phyloP scores from a whole-genome alignment of 2,797 vertebrate species.

The Parauchenoglanis ngamensis region DNA sequence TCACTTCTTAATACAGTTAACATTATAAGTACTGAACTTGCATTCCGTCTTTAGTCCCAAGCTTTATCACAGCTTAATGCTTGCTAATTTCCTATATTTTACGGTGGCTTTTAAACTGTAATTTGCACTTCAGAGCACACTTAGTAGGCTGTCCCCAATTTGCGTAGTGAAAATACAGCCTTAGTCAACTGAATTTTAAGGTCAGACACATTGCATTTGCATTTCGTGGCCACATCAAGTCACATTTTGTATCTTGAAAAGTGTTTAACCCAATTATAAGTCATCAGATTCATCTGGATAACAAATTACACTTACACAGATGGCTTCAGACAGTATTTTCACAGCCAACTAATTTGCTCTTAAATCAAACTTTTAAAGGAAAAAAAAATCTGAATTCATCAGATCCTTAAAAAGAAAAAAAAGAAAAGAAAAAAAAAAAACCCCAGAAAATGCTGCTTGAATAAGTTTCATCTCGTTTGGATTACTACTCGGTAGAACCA shows the following conservation, averaged over 20 bases:
- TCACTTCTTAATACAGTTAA: neutral
- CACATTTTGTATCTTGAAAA: neutral
- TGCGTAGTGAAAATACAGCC: neutral
- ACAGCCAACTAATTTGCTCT: neutral
- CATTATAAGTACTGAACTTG: neutral
- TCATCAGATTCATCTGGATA: neutral
- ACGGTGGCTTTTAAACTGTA: neutral
- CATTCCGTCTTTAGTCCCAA: neutral
- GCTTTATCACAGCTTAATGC: neutral
- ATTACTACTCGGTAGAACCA: neutral
- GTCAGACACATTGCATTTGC: neutral
- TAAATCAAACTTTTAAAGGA: neutral
- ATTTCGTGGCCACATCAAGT: neutral
- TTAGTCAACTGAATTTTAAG: neutral
- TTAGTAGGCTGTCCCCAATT: neutral
- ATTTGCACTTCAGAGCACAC: neutral
- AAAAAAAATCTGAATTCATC: neutral
- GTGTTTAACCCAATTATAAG: neutral
- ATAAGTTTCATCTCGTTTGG: neutral
- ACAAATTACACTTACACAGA: neutral
- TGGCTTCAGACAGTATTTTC: neutral
- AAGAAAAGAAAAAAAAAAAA: neutral
- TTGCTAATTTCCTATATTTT: neutral
- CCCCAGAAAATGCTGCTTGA: neutral
- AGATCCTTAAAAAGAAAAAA: neutral